These are phyloP conservation scores for Sternotherus odoratus DNA, from an alignment of 2,797 vertebrate species.

Conservation along the genomic window DNA sequence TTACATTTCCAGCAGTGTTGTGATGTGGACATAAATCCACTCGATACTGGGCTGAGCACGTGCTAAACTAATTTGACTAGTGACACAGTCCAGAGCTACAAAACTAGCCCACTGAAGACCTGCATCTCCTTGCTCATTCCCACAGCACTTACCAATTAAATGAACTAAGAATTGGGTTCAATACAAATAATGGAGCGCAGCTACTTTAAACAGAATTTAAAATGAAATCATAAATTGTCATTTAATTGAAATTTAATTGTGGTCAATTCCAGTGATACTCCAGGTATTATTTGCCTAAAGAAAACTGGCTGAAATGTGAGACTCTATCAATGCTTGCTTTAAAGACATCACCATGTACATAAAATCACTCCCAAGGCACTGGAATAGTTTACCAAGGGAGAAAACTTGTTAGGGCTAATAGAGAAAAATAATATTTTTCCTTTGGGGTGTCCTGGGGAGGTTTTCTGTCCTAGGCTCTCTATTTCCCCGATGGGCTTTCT, in stretches of 20 bases:
- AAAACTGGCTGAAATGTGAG: slow-evolving; percentile 1
- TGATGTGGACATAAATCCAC: not conserved
- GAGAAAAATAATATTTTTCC: not conserved
- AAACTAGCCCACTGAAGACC: not conserved
- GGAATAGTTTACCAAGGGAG: not conserved
- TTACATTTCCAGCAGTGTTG: not conserved
- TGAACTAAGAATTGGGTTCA: not conserved
- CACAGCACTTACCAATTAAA: not conserved
- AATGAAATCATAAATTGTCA: slow-evolving; percentile 31
- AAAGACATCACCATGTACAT: not conserved
- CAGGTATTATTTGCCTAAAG: slow-evolving; percentile 37
- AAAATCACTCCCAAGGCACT: not conserved
- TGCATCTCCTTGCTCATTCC: not conserved
- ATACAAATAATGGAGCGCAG: not conserved
- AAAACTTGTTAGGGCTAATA: not conserved
- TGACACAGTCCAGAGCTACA: not conserved
- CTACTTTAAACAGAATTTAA: not conserved
- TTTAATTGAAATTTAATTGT: slow-evolving; percentile 41
- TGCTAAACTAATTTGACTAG: not conserved
- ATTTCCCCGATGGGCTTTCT: not conserved
- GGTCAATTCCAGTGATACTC: not conserved
- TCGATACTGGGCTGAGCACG: not conserved
- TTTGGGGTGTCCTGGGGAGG: not conserved
- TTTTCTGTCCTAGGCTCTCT: not conserved
- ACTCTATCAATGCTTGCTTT: not conserved